Percentiles rank a stretch among this genome's conserved stretches.
Evolutionary conservation across 2,113 vertebrate species (phyloP).

Genomic region (Perccottus glenii): DNA sequence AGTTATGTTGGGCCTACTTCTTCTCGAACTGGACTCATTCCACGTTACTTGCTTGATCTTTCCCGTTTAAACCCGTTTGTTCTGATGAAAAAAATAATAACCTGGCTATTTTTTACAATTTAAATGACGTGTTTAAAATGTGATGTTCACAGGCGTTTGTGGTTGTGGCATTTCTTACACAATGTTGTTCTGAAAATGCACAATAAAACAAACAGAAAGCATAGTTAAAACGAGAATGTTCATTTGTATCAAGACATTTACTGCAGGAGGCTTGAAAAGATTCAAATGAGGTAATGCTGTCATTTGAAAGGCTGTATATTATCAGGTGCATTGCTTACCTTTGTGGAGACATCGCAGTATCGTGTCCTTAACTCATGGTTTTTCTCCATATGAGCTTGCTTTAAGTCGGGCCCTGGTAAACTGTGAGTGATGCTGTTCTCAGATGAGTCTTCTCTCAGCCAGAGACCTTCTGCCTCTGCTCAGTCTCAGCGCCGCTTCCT

Average conservation of each 20-base stretch:
- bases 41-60: constrained; percentile 16
- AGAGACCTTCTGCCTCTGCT: constrained; percentile 73
- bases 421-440: background rate
- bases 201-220: background rate
- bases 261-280: constrained; percentile 16
- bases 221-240: background rate
- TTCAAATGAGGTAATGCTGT: constrained; percentile 16
- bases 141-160: background rate
- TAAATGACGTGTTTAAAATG: constrained; percentile 4
- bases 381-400: constrained; percentile 10
- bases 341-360: constrained; percentile 2
- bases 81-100: constrained; percentile 26
- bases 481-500: constrained; percentile 71
- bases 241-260: background rate
- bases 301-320: background rate
- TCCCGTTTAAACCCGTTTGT: constrained; percentile 38
- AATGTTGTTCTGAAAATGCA: background rate
- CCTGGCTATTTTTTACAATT: constrained; percentile 9
- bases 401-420: constrained; percentile 22
- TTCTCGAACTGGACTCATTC: constrained; percentile 52
- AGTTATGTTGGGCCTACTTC: constrained; percentile 68
- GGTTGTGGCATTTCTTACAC: background rate
- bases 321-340: constrained; percentile 48
- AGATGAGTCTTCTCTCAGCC: constrained; percentile 47
- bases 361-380: constrained; percentile 34